phyloP scores from a whole-genome alignment of 2,888 invertebrate species.

The Thecophora atra region DNA sequence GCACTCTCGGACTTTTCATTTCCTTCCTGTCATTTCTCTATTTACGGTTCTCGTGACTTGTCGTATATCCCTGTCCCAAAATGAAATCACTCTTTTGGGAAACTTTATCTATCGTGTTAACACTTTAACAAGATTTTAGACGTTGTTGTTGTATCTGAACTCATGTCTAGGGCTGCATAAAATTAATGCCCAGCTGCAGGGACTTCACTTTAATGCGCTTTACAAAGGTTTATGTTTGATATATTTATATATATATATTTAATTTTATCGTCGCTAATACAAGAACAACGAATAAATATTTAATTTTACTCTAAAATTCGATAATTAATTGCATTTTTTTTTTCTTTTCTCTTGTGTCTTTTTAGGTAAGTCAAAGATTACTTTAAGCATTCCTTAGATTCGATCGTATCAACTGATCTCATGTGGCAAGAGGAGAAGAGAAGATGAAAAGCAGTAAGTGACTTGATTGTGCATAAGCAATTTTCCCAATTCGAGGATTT shows the following conservation, averaged over 20 bases:
- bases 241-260: too few relatives aligned
- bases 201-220: too few relatives aligned
- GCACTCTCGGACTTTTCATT: background rate
- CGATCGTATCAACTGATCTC: background rate
- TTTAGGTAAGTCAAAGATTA: constrained; percentile 55
- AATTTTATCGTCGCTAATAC: too few relatives aligned
- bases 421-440: background rate
- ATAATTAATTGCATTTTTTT: constrained; percentile 8
- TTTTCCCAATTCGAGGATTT: background rate
- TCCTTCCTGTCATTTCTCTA: background rate
- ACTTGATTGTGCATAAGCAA: too few relatives aligned
- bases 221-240: too few relatives aligned
- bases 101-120: constrained; percentile 53
- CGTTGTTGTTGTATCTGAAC: background rate
- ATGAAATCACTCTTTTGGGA: constrained; percentile 40
- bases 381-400: too few relatives aligned
- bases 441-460: background rate
- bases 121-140: constrained; percentile 55
- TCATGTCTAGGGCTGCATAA: too few relatives aligned
- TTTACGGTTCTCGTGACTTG: background rate
- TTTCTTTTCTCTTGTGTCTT: constrained; percentile 45
- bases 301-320: background rate
- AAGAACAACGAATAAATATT: background rate
- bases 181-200: too few relatives aligned
- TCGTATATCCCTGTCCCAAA: background rate